Conservation (phyloP, 1,140 invertebrate species). For the Phocides pigmalion region DNA sequence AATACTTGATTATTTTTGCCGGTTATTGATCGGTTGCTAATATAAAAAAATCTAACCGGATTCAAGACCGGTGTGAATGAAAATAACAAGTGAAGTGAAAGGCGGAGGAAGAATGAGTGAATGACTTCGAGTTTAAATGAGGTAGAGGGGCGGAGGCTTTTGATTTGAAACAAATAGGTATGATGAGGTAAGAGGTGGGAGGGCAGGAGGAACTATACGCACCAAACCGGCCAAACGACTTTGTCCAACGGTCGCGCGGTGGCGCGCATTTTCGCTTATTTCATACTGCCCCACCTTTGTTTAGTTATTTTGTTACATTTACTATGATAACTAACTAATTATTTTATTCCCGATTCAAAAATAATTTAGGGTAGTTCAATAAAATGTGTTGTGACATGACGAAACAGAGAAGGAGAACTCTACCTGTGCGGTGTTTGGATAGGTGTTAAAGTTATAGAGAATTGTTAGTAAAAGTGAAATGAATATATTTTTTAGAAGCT, state of each 20-base stretch:
- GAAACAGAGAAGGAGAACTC: conserved; percentile 11
- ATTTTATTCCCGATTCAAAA: conserved; percentile 38
- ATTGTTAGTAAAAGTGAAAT: conserved; percentile 65
- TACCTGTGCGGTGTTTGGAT: conserved; percentile 64
- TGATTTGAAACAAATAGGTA: conserved; percentile 46
- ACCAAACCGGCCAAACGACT: conserved; percentile 80
- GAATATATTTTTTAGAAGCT: conserved; percentile 58
- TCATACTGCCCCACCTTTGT: conserved; percentile 74
- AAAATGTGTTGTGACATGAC: conserved; percentile 31
- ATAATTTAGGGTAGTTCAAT: background rate
- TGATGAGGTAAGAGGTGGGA: conserved; percentile 54
- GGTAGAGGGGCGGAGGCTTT: conserved; percentile 63
- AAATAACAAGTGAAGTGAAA: conserved; percentile 25
- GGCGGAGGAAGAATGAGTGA: conserved; percentile 39
- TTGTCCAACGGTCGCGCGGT: conserved; percentile 76
- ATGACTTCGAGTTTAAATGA: conserved; percentile 30
- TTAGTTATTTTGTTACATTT: conserved; percentile 56
- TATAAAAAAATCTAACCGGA: background rate
- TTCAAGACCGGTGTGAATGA: conserved; percentile 5
- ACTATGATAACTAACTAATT: conserved; percentile 12
- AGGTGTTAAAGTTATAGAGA: conserved; percentile 52
- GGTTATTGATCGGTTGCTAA: conserved; percentile 18
- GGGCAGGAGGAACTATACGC: conserved; percentile 62
- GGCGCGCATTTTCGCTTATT: conserved; percentile 73
- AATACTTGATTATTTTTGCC: background rate